Percentiles rank a stretch among this genome's conserved stretches.
Evolutionary conservation across 1,140 invertebrate species (phyloP).

Genomic region (Mamestra configurata): DNA sequence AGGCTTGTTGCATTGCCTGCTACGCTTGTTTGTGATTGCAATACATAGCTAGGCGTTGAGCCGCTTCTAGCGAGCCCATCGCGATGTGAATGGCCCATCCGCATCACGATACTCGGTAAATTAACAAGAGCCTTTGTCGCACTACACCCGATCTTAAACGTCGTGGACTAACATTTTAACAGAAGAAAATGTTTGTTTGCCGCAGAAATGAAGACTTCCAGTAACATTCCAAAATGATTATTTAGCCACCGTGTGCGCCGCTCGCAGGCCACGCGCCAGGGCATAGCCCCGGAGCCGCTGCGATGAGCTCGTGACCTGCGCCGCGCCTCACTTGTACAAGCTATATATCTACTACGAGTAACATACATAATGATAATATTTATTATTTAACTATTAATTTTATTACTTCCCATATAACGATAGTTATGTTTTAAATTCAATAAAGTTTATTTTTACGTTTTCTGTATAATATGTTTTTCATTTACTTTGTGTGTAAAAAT

Average conservation of each 20-base stretch:
- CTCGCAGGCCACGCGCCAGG: conserved; percentile 57
- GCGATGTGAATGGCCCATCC: conserved; percentile 43
- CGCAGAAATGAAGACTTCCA: conserved; percentile 82
- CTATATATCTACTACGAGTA: conserved; percentile 44
- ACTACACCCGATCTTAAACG: conserved; percentile 33
- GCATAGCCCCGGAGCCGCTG: conserved; percentile 46
- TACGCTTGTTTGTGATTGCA: conserved; percentile 42
- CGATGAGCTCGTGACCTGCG: conserved; percentile 41
- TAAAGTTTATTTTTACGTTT: conserved; percentile 84
- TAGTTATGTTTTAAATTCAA: conserved; percentile 78
- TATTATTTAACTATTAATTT: conserved; percentile 68
- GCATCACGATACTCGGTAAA: conserved; percentile 41
- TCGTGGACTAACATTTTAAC: conserved; percentile 67
- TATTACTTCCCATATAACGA: conserved; percentile 65
- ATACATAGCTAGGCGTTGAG: conserved; percentile 28
- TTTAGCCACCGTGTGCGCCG: conserved; percentile 61
- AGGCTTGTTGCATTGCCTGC: conserved; percentile 39
- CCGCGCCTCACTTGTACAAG: conserved; percentile 40
- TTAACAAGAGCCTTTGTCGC: conserved; percentile 48
- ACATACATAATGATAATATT: conserved; percentile 49
- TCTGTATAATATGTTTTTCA: conserved; percentile 71
- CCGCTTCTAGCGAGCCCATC: conserved; percentile 36
- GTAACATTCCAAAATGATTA: conserved; percentile 85
- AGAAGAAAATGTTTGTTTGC: conserved; percentile 78
- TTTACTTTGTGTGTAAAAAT: conserved; percentile 57